These are phyloP conservation scores for Chiridota heheva DNA, from an alignment of 35 echinoderm and acorn worm species.

Conservation along the genomic window DNA sequence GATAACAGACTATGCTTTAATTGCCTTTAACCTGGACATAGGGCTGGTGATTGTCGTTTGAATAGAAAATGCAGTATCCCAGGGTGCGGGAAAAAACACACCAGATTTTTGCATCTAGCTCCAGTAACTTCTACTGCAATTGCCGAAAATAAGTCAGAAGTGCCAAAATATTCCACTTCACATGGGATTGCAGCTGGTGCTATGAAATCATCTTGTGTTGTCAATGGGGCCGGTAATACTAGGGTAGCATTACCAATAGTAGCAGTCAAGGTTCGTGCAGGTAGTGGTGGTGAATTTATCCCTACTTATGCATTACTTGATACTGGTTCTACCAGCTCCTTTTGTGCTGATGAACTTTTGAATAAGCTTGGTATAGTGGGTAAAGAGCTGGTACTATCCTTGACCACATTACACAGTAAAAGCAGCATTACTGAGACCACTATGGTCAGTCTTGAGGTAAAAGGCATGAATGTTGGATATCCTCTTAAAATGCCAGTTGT, in stretches of 20 bases:
- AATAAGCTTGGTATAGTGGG: slow-evolving; percentile 17
- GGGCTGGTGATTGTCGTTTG: slow-evolving; percentile 17
- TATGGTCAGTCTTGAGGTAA: slow-evolving; percentile 34
- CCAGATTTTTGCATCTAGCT: slow-evolving; percentile 44
- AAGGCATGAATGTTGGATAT: not conserved
- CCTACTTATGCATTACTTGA: slow-evolving; percentile 35
- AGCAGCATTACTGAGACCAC: slow-evolving; percentile 10
- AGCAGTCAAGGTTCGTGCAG: slow-evolving; percentile 30
- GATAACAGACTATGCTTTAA: slow-evolving; percentile 35
- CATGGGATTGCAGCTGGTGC: slow-evolving; percentile 10
- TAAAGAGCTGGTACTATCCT: not conserved
- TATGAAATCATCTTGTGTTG: not conserved
- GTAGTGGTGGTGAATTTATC: not conserved
- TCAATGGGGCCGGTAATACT: slow-evolving; percentile 30
- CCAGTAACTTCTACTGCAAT: too few relatives aligned
- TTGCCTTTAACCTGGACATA: slow-evolving; percentile 45
- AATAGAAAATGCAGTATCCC: slow-evolving; percentile 20
- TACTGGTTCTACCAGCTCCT: slow-evolving; percentile 52
- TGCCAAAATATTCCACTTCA: not conserved
- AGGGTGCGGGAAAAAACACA: slow-evolving; percentile 47
- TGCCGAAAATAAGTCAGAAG: not conserved
- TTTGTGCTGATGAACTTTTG: slow-evolving; percentile 43
- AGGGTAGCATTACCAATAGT: slow-evolving; percentile 63
- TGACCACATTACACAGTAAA: slow-evolving; percentile 27
- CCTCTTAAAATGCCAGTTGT: slow-evolving; percentile 30